phyloP scores from a whole-genome alignment of 2,113 vertebrate species.

The Rhinoderma darwinii region DNA sequence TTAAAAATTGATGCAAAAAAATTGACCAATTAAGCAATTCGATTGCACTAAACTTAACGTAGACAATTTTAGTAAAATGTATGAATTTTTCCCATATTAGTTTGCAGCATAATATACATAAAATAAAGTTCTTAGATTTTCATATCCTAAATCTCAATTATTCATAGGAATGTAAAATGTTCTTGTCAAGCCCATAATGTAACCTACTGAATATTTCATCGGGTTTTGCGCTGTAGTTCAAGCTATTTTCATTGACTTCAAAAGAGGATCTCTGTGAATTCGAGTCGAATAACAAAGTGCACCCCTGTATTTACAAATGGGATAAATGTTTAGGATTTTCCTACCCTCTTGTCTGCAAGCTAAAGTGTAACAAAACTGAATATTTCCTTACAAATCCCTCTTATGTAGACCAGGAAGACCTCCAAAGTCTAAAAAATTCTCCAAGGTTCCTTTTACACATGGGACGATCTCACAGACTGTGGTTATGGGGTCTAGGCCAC shows the following conservation, averaged over 20 bases:
- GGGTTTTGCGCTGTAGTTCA: background rate
- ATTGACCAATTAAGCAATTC: background rate
- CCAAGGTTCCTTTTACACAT: background rate
- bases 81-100: background rate
- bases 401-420: background rate
- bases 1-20: background rate
- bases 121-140: background rate
- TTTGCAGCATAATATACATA: background rate
- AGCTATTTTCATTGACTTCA: conserved; percentile 26
- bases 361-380: background rate
- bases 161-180: background rate
- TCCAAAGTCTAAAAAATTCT: background rate
- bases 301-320: conserved; percentile 10
- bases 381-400: background rate
- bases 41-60: background rate
- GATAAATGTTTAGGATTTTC: background rate
- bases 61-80: background rate
- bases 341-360: background rate
- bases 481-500: no score
- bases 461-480: no score
- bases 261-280: background rate
- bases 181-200: conserved; percentile 6
- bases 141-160: conserved; percentile 7
- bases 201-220: conserved; percentile 20
- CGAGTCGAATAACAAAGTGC: background rate